A percentile compares a stretch with the other conserved stretches of the same genome.
Conservation (phyloP, 2,113 vertebrate genomes). For the Pavo muticus region DNA sequence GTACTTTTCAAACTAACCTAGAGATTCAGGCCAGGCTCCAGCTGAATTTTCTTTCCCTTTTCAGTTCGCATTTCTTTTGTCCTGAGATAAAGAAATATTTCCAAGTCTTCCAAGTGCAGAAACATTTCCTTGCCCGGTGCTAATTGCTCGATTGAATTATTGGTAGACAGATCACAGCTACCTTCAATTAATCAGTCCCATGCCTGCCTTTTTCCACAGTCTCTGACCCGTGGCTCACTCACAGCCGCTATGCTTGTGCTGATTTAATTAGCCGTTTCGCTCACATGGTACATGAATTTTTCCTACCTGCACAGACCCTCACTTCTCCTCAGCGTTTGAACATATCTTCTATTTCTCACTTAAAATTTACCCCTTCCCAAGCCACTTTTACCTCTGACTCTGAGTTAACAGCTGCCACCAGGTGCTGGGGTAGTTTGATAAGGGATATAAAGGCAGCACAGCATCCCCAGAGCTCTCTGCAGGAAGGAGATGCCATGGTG, state of each 20-base stretch:
- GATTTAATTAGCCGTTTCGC: conserved; percentile 32
- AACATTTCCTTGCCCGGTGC: conserved; percentile 6
- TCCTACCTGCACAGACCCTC: not conserved
- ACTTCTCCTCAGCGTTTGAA: conserved; percentile 21
- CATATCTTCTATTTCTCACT: conserved; percentile 21
- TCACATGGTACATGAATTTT: not conserved
- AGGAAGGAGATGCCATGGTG: fast-evolving
- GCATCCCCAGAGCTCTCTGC: fast-evolving
- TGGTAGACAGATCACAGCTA: conserved; percentile 18
- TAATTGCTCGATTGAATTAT: not conserved
- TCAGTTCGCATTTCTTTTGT: not conserved
- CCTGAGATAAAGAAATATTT: not conserved
- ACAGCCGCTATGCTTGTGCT: not conserved
- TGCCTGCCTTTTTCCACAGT: not conserved
- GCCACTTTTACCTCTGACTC: not conserved
- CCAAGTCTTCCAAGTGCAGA: not conserved
- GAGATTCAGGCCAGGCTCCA: not conserved
- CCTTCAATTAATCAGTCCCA: conserved; percentile 30
- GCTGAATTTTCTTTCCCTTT: not conserved
- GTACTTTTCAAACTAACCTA: not conserved
- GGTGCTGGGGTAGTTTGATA: not conserved
- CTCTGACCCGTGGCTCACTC: conserved; percentile 25
- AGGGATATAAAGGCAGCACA: not conserved
- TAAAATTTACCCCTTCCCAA: not conserved
- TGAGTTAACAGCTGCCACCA: not conserved